These are phyloP conservation scores for Cyphomyrus discorhynchus DNA, from an alignment of 2,113 vertebrate species.

Conservation along the genomic window DNA sequence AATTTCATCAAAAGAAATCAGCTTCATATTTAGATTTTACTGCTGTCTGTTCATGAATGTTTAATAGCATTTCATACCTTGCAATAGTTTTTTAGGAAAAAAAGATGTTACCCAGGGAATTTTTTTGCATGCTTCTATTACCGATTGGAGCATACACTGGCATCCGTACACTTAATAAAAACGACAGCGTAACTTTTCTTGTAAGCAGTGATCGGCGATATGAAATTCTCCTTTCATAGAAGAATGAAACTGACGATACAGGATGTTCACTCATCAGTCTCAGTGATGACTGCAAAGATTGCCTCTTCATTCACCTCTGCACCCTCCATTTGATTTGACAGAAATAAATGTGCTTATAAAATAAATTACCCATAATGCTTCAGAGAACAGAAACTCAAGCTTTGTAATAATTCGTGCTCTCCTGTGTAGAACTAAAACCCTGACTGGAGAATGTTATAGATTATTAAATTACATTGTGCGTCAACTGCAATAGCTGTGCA, in stretches of 20 bases:
- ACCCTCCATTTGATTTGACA: background rate
- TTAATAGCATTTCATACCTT: background rate
- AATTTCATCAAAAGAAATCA: background rate
- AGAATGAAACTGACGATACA: background rate
- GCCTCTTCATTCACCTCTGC: background rate
- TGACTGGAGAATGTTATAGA: background rate
- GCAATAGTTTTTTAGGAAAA: background rate
- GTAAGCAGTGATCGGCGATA: background rate
- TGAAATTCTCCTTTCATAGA: background rate
- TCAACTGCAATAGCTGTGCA: background rate
- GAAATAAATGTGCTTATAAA: background rate
- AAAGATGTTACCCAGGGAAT: background rate
- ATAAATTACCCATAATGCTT: conserved; percentile 1
- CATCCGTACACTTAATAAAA: background rate
- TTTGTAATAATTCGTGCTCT: background rate
- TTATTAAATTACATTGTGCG: background rate
- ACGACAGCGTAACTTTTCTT: background rate
- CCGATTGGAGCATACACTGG: background rate
- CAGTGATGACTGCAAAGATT: background rate
- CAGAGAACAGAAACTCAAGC: background rate
- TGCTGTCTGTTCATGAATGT: background rate
- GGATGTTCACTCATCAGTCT: background rate
- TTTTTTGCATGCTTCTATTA: background rate
- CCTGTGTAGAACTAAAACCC: background rate
- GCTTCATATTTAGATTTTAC: background rate